Evolutionary conservation across 2,113 vertebrate species (phyloP), one percentile per base, ranked within the genome.

Genomic region (Psilopsiagon aymara): DNA sequence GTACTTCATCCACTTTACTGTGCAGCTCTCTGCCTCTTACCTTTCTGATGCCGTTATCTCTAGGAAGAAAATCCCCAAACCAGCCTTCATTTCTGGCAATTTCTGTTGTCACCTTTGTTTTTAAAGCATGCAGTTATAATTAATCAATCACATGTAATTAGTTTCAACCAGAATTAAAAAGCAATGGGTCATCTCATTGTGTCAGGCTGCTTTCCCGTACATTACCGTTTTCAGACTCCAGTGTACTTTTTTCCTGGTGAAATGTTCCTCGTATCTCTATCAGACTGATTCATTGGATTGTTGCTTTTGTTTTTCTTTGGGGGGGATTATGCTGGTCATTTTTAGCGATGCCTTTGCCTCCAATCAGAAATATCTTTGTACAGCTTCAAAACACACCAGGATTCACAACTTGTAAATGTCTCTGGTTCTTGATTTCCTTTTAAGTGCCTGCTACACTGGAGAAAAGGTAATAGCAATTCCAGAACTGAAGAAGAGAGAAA

Each of bases 321-420:
- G 43, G 43, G 52, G 27, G 31, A 73, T 92, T 79, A 55, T 53
- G 59, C 68, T 55, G 83, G 80, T 73, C 91, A 86, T 71, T 85
- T 73, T 92, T 64, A 74, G 78, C 1, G 6, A 28, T 35, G 75
- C 60, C 77, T 85, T 82, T 82, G 62, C 64, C 51, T 91, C 70
- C 63, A 69, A 84, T 95, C 70, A 92, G 62, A 86, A 82, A 86
- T 63, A 74, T 43, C 37, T 86, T 87, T 93, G 76, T 91, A 71
- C 17, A 63, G 53, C 86, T 89, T 94, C 86, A 87, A 82, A 94
- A 91, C 47, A 75, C 12, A 2, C 69, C 59, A 76, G 73, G 73
- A 96, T 94, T 83, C 90, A 83, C 78, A 88, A 86, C 62, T 94
- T 96, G 92, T 94, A 91, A 93, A 79, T 88, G 89, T 94, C 74